Conservation (phyloP, 2,113 vertebrate species). For the Anser brachyrhynchus region DNA sequence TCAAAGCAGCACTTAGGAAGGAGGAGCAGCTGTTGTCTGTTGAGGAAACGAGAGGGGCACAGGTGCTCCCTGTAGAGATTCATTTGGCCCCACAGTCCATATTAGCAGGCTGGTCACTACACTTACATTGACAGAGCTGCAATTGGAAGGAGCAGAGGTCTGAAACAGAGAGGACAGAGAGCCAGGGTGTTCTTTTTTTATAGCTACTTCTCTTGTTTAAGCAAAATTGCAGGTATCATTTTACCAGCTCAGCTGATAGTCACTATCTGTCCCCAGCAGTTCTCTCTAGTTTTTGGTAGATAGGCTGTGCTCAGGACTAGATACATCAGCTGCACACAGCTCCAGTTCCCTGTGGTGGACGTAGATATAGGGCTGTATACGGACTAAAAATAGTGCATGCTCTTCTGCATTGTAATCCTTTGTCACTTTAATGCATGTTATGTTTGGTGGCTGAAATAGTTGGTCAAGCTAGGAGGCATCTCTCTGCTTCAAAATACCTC, state of each 20-base stretch:
- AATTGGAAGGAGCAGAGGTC: neutral
- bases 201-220: neutral
- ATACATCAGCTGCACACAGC: neutral
- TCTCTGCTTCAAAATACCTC: slow-evolving; percentile 1
- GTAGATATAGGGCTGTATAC: neutral
- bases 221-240: neutral
- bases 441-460: neutral
- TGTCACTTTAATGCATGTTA: neutral
- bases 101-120: neutral
- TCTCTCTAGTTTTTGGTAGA: neutral
- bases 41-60: neutral
- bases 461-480: neutral
- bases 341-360: neutral
- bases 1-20: neutral
- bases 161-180: neutral
- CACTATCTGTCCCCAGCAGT: neutral
- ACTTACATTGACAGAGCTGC: neutral
- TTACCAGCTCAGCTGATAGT: slow-evolving; percentile 5
- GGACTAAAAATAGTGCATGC: neutral
- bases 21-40: neutral
- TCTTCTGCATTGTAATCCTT: neutral
- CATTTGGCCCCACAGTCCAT: neutral
- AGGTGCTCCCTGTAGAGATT: neutral
- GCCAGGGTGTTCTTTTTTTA: neutral
- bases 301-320: neutral